Percentiles rank a stretch among this genome's conserved stretches.
phyloP scores from a whole-genome alignment of 1,140 invertebrate genomes.

The Eufriesea mexicana region DNA sequence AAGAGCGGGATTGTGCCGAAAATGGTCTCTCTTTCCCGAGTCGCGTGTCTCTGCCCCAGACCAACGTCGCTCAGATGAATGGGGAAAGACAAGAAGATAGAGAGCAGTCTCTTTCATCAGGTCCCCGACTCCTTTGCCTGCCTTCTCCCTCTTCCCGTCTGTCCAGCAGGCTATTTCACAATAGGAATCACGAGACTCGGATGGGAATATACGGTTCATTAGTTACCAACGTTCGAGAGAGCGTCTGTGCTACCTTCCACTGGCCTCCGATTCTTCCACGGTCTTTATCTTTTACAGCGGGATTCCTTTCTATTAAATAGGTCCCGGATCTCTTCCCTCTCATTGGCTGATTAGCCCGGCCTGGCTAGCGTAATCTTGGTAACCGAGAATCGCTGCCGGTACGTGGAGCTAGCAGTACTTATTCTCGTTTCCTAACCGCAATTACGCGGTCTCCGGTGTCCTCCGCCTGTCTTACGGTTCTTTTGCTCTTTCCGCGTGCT shows the following conservation, averaged over 20 bases:
- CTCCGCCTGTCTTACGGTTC: not conserved
- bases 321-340: constrained; percentile 25
- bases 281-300: constrained; percentile 42
- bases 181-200: constrained; percentile 59
- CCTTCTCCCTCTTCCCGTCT: not conserved
- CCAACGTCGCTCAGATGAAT: constrained; percentile 48
- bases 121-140: constrained; percentile 27
- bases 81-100: constrained; percentile 44
- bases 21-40: constrained; percentile 38
- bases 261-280: not conserved
- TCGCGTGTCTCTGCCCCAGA: constrained; percentile 52
- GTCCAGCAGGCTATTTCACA: constrained; percentile 45
- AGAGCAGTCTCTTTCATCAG: constrained; percentile 55
- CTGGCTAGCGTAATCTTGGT: constrained; percentile 42
- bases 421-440: constrained; percentile 33
- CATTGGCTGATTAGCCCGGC: constrained; percentile 60
- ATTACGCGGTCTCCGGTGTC: constrained; percentile 23
- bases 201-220: constrained; percentile 69
- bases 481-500: not conserved
- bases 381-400: constrained; percentile 37
- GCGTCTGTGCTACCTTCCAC: not conserved
- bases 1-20: constrained; percentile 50
- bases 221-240: constrained; percentile 42
- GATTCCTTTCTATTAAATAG: constrained; percentile 61
- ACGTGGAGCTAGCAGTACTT: not conserved